Percentiles rank a stretch among this genome's conserved stretches.
These are phyloP conservation scores for Myxocyprinus asiaticus DNA, from an alignment of 2,113 vertebrate genomes.

Conservation along the genomic window DNA sequence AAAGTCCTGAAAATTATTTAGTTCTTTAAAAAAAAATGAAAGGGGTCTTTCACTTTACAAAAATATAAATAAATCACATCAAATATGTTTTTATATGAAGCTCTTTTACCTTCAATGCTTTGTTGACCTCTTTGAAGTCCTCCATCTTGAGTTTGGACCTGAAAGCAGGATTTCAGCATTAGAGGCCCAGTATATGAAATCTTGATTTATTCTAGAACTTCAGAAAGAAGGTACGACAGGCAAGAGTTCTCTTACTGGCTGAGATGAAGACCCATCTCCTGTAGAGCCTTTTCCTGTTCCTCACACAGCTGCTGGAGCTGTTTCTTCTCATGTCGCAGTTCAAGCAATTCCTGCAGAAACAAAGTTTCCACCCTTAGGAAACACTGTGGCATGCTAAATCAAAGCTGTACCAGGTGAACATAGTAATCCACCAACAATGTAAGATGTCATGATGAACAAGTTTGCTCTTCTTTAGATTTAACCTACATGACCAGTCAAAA, in stretches of 20 bases:
- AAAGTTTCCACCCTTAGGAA: background rate
- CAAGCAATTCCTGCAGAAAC: conserved; percentile 81
- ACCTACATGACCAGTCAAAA: background rate
- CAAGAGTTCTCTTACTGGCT: conserved; percentile 84
- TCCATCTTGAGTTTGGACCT: conserved; percentile 99
- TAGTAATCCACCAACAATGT: background rate
- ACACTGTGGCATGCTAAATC: background rate
- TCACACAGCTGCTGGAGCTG: conserved; percentile 85
- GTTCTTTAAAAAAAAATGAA: no score
- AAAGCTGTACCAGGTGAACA: background rate
- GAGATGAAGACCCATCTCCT: conserved; percentile 97
- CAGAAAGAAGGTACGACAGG: background rate
- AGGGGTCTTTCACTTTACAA: no score
- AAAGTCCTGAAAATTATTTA: no score
- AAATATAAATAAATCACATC: no score
- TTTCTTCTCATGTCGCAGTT: conserved; percentile 86
- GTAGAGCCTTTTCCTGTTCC: conserved; percentile 94
- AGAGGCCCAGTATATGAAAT: background rate
- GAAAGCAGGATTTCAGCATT: background rate
- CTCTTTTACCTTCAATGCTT: conserved; percentile 90
- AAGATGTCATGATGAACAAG: no score
- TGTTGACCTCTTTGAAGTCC: conserved; percentile 98
- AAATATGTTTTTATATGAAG: background rate
- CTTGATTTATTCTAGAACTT: background rate
- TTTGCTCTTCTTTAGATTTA: background rate